These are phyloP conservation scores for Bellardia pandia DNA, from an alignment of 2,888 invertebrate species.

Conservation along the genomic window DNA sequence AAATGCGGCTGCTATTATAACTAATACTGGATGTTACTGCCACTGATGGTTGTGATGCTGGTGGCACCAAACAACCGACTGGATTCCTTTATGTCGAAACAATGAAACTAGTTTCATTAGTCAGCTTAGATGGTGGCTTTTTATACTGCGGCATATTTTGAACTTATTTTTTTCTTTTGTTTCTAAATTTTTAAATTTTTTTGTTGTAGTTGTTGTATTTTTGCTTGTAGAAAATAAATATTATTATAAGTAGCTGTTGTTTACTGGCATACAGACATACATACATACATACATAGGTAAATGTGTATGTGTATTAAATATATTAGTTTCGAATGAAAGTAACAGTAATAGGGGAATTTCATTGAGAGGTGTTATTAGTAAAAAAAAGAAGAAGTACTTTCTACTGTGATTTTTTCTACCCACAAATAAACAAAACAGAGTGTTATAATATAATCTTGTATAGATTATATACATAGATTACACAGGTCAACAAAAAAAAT, in stretches of 20 bases:
- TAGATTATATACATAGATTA: too few species aligned
- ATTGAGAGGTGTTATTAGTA: conserved; percentile 11
- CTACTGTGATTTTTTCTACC: too few species aligned
- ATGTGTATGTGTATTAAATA: background rate
- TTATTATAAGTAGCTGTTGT: conserved; percentile 55
- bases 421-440: too few species aligned
- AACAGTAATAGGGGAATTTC: background rate
- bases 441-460: too few species aligned
- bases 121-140: conserved; percentile 54
- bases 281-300: background rate
- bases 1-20: background rate
- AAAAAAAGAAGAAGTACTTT: too few species aligned
- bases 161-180: conserved; percentile 37
- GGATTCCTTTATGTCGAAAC: conserved; percentile 36
- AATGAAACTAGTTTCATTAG: conserved; percentile 58
- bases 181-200: background rate
- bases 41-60: conserved; percentile 17
- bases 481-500: too few species aligned
- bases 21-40: conserved; percentile 16
- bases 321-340: background rate
- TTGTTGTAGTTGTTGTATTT: background rate
- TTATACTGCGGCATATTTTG: conserved; percentile 62
- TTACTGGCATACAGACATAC: background rate
- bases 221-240: conserved; percentile 15
- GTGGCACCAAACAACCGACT: conserved; percentile 25